Conservation (phyloP, 2,797 vertebrate species). For the Psittacula echo region DNA sequence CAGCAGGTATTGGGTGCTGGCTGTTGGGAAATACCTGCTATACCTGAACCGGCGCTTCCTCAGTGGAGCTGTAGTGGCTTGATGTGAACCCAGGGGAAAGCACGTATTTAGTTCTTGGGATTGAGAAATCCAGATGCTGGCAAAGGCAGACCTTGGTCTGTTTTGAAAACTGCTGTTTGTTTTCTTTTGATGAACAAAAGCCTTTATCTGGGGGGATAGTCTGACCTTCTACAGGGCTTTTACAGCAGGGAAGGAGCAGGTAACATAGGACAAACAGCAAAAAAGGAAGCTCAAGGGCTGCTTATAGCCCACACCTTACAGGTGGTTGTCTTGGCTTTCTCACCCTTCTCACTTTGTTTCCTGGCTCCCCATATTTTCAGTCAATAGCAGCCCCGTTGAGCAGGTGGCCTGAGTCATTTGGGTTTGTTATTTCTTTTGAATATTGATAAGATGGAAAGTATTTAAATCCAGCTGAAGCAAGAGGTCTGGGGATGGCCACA, state of each 20-base stretch:
- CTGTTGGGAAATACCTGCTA: constrained; percentile 49
- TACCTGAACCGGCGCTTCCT: constrained; percentile 51
- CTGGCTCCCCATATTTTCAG: background rate
- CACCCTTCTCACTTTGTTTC: background rate
- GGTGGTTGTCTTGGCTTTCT: background rate
- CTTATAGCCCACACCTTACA: background rate
- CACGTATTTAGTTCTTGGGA: rapidly evolving
- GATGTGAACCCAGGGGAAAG: background rate
- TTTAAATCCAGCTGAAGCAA: background rate
- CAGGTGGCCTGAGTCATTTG: background rate
- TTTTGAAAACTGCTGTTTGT: background rate
- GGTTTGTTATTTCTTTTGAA: background rate
- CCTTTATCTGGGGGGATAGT: too few species aligned
- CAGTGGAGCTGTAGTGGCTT: background rate
- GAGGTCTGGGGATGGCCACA: background rate
- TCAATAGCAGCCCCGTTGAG: background rate
- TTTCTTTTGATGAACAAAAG: background rate
- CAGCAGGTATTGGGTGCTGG: constrained; percentile 23
- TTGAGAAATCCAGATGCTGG: constrained; percentile 1
- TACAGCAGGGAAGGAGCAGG: rapidly evolving
- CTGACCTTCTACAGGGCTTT: background rate
- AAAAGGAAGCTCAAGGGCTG: background rate
- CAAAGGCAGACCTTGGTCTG: background rate
- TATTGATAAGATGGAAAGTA: constrained; percentile 3
- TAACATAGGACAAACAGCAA: background rate